Conservation (phyloP, 2,888 invertebrate species). For the Polyploca ridens region DNA sequence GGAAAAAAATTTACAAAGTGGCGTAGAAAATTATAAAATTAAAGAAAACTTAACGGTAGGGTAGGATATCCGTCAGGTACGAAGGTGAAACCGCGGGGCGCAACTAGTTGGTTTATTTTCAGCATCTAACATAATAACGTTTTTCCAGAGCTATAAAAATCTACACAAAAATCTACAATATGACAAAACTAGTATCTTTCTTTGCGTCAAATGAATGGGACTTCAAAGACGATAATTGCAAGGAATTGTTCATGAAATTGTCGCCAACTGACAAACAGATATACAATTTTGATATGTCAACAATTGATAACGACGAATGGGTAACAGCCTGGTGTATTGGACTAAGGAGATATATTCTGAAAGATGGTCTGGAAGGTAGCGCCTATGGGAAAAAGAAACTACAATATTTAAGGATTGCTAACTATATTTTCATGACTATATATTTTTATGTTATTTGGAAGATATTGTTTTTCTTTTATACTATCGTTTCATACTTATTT, state of each 20-base stretch:
- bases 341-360: slow-evolving; percentile 21
- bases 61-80: too few species aligned
- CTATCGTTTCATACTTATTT: too few species aligned
- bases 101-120: too few species aligned
- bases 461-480: too few species aligned
- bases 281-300: slow-evolving; percentile 28
- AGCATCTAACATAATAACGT: neutral
- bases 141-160: slow-evolving; percentile 17
- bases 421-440: too few species aligned
- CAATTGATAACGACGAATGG: slow-evolving; percentile 20
- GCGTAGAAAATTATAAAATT: too few species aligned
- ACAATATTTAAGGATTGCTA: neutral
- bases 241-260: slow-evolving; percentile 12
- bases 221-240: slow-evolving; percentile 19
- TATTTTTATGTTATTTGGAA: neutral
- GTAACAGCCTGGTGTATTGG: slow-evolving; percentile 9
- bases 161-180: slow-evolving; percentile 25
- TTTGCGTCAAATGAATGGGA: slow-evolving; percentile 22
- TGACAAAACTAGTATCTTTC: slow-evolving; percentile 13
- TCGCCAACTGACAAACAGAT: slow-evolving; percentile 27
- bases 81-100: too few species aligned
- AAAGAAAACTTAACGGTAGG: too few species aligned
- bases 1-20: too few species aligned
- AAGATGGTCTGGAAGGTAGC: slow-evolving; percentile 23
- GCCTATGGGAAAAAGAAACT: slow-evolving; percentile 5